Percentiles rank a stretch among this genome's conserved stretches.
phyloP scores from a whole-genome alignment of 2,113 vertebrate genomes.

The Lophura nycthemera region DNA sequence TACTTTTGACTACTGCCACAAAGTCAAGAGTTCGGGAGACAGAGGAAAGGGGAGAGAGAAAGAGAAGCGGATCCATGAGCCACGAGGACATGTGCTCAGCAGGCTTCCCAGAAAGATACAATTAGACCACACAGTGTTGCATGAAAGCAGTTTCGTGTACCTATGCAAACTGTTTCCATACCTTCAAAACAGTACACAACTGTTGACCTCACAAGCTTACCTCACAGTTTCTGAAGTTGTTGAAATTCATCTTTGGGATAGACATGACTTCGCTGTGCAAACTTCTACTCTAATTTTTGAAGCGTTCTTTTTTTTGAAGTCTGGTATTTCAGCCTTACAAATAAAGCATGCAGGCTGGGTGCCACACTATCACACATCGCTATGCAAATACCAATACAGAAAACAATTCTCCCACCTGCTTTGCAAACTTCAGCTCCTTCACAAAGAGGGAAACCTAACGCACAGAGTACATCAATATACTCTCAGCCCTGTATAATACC shows the following conservation, averaged over 20 bases:
- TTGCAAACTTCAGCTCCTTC: neutral
- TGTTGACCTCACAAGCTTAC: neutral
- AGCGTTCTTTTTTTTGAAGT: neutral
- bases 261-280: neutral
- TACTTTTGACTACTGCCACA: neutral
- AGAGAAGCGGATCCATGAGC: neutral
- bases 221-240: neutral
- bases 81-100: neutral
- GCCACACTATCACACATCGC: rapidly evolving
- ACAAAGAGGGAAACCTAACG: neutral
- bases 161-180: neutral
- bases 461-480: neutral
- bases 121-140: neutral
- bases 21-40: neutral
- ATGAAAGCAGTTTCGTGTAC: neutral
- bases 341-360: rapidly evolving
- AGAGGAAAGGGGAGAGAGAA: neutral
- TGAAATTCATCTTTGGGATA: neutral
- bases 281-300: neutral
- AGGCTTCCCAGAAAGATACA: slow-evolving; percentile 52
- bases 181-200: neutral
- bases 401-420: neutral
- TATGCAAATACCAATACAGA: rapidly evolving
- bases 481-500: neutral
- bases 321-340: neutral